These are phyloP conservation scores for Eunapius fragilis DNA, from an alignment of 37 sponge, comb jelly and placozoan genomes.

Conservation along the genomic window DNA sequence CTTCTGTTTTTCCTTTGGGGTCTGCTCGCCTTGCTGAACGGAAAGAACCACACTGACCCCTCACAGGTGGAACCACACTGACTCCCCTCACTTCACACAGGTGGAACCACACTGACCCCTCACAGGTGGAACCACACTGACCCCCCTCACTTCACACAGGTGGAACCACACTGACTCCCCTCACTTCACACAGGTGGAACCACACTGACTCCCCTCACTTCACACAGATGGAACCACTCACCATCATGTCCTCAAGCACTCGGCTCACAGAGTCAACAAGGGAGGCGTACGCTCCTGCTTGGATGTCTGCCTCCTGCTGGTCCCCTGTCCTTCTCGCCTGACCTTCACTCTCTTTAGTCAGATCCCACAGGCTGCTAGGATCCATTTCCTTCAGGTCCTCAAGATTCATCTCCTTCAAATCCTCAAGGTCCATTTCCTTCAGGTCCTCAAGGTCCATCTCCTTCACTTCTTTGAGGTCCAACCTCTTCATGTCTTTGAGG, in stretches of 20 bases:
- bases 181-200: too few relatives aligned
- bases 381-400: neutral
- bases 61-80: neutral
- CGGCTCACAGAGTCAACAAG: neutral
- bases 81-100: neutral
- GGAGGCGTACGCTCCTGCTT: neutral
- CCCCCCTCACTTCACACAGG: neutral
- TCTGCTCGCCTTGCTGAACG: conserved; percentile 1
- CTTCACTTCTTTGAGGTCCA: neutral
- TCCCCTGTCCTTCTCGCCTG: neutral
- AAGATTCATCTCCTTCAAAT: neutral
- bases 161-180: neutral
- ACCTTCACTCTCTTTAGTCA: neutral
- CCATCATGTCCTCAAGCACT: conserved; percentile 2
- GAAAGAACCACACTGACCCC: neutral
- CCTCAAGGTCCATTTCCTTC: neutral
- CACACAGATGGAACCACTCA: neutral
- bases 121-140: neutral
- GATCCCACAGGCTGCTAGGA: neutral
- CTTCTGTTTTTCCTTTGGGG: conserved; percentile 18
- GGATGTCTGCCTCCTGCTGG: neutral
- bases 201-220: neutral
- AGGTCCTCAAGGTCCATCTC: neutral
- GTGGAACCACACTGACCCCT: neutral
- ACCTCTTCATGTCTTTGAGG: neutral